Evolutionary conservation across 2,113 vertebrate species (phyloP).

Genomic region (Plectropomus leopardus): DNA sequence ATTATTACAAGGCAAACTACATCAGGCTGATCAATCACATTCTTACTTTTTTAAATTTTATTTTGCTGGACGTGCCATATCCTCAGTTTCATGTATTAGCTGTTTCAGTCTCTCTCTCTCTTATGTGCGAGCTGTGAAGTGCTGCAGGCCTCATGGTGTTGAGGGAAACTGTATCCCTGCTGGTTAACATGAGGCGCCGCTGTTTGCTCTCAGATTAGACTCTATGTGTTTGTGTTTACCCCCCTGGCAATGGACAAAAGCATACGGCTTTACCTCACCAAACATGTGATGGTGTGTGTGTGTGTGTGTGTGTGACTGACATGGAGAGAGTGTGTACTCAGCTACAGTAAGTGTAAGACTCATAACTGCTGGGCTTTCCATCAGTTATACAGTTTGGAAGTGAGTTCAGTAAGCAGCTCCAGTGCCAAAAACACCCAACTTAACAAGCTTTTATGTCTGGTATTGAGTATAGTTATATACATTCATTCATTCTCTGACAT

Average conservation of each 20-base stretch:
- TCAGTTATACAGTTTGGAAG: slow-evolving; percentile 16
- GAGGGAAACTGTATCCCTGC: slow-evolving; percentile 56
- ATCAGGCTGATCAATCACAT: neutral
- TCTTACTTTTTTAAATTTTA: neutral
- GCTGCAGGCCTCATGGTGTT: slow-evolving; percentile 46
- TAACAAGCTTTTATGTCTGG: neutral
- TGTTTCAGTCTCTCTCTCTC: neutral
- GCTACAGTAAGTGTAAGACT: slow-evolving; percentile 19
- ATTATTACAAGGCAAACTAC: too few species aligned
- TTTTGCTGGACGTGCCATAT: neutral
- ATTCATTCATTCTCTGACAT: neutral
- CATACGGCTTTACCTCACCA: slow-evolving; percentile 56
- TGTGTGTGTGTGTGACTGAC: slow-evolving; percentile 23
- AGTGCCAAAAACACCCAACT: neutral
- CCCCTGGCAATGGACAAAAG: slow-evolving; percentile 62
- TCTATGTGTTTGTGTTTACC: slow-evolving; percentile 69
- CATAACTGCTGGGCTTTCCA: slow-evolving; percentile 28
- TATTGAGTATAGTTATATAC: neutral
- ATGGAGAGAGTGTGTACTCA: neutral
- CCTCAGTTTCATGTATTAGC: neutral
- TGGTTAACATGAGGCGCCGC: slow-evolving; percentile 62
- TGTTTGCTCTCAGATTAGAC: slow-evolving; percentile 70
- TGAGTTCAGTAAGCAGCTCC: neutral
- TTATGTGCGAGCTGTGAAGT: slow-evolving; percentile 9
- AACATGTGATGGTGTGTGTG: slow-evolving; percentile 34